Evolutionary conservation across 2,797 vertebrate genomes (phyloP), one percentile per base, ranked within the genome.

Genomic region (Onychomys arenicola): DNA sequence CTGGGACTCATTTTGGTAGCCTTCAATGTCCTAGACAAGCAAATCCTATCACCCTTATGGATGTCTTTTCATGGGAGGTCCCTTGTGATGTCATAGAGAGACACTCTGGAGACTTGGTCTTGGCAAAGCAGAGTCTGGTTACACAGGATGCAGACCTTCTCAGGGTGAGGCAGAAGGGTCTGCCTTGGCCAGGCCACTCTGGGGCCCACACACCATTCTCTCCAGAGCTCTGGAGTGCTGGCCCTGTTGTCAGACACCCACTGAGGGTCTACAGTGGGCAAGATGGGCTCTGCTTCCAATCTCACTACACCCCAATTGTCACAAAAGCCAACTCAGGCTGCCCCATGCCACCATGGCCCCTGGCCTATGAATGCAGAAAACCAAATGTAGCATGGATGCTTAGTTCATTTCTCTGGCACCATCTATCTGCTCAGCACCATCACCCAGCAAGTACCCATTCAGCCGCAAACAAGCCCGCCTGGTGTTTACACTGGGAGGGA

Each of bases 161-260:
- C 71, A 90, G 21, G 46, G 2, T 0, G 0, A 34, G 12, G 55
- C 73, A 57, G 17, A 17, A 13, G 2, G 49, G 43, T 10, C 23
- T 13, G 0, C 2, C 32, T 11, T 0, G 1, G 0, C 17, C 37
- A 52, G 85, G 80, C 27, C 1, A 16, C 46, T 37, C 1, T 6
- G 55, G 37, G 67, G 83, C 5, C 80, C 17, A 6, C n/a, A 21
- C 19, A 25, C 9, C 23, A 52, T 49, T 76, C 29, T 40, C 14
- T n/a, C 91, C 32, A 65, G 2, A 25, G 2, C 6, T 84, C 43
- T 10, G 55, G 69, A 83, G 57, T 52, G 9, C 76, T 59, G 0
- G 16, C 23, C 0, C 83, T 29, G 69, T 71, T 13, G 69, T 9
- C 88, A 14, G 91, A 92, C 40, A 34, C 77, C 11, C 77, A 81